Conservation (phyloP, 2,888 invertebrate genomes). For the Drosophila limbata region DNA sequence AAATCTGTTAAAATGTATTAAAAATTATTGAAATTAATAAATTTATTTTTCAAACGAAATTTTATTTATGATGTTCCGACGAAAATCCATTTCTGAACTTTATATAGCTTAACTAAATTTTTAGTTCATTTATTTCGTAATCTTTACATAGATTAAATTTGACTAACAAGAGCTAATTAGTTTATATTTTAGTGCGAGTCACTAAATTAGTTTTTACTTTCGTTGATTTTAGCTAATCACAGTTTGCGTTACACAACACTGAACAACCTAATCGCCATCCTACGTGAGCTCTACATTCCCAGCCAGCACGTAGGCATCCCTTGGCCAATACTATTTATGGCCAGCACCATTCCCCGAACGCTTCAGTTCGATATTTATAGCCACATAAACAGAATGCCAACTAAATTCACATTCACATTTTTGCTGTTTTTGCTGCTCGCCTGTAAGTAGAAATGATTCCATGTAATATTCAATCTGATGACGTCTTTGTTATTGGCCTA, state of each 20-base stretch:
- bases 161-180: not conserved
- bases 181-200: not conserved
- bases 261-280: slow-evolving; percentile 21
- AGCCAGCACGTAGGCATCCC: slow-evolving; percentile 46
- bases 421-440: slow-evolving; percentile 23
- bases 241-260: slow-evolving; percentile 22
- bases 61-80: not conserved
- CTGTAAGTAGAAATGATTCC: slow-evolving; percentile 46
- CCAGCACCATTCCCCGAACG: not conserved
- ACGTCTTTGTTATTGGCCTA: not conserved
- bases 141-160: not conserved
- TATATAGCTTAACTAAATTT: not conserved
- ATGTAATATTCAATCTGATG: not conserved
- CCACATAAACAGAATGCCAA: slow-evolving; percentile 30
- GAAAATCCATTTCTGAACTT: not conserved
- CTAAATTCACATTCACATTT: slow-evolving; percentile 11
- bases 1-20: not conserved
- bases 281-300: slow-evolving; percentile 41
- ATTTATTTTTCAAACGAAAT: not conserved
- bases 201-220: not conserved
- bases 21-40: not conserved
- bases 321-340: slow-evolving; percentile 52
- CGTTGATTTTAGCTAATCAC: not conserved
- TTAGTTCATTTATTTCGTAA: not conserved
- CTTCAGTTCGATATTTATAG: slow-evolving; percentile 23